These are phyloP conservation scores for Catharus ustulatus DNA, from an alignment of 2,797 vertebrate genomes.

Conservation along the genomic window DNA sequence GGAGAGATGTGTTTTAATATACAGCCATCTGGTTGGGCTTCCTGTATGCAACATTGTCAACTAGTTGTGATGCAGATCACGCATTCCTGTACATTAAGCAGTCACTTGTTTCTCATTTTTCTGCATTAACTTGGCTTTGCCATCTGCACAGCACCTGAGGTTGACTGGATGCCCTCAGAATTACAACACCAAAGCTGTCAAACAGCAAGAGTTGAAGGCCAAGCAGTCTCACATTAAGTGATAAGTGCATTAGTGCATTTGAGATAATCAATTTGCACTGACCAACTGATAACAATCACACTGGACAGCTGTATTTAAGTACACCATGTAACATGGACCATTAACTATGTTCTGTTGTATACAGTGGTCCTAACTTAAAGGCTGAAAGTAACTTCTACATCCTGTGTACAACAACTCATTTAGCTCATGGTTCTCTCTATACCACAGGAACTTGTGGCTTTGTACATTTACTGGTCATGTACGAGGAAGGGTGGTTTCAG, in stretches of 20 bases:
- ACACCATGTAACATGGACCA: slow-evolving; percentile 13
- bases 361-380: neutral
- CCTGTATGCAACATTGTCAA: slow-evolving; percentile 75
- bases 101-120: slow-evolving; percentile 89
- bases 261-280: slow-evolving; percentile 62
- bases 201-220: slow-evolving; percentile 68
- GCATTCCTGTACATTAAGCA: slow-evolving; percentile 85
- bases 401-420: neutral
- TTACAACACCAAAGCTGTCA: slow-evolving; percentile 49
- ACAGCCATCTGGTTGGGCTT: slow-evolving; percentile 87
- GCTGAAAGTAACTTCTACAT: neutral
- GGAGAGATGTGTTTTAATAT: slow-evolving; percentile 86
- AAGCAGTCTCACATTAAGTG: slow-evolving; percentile 54
- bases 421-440: neutral
- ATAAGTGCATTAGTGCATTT: slow-evolving; percentile 54
- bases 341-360: neutral
- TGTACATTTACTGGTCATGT: neutral
- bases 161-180: slow-evolving; percentile 79
- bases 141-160: slow-evolving; percentile 88
- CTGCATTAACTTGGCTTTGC: slow-evolving; percentile 89
- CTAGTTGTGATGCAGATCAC: slow-evolving; percentile 86
- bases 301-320: slow-evolving; percentile 49
- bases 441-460: neutral
- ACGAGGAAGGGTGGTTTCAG: neutral
- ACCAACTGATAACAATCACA: slow-evolving; percentile 54